phyloP scores from a whole-genome alignment of 2,888 invertebrate genomes.

The Xanthorhoe designata region DNA sequence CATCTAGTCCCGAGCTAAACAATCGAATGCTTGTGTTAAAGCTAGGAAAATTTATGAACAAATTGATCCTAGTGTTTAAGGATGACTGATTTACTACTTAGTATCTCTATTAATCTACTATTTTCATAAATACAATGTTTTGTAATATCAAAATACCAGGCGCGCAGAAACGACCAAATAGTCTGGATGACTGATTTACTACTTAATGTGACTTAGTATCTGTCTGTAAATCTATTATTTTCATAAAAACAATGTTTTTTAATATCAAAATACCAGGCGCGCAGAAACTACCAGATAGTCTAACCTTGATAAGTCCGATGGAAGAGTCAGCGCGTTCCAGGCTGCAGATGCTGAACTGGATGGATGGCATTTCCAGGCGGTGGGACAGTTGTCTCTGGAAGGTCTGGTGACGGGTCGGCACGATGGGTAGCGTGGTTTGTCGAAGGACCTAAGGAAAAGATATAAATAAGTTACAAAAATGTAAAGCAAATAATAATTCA shows the following conservation, averaged over 20 bases:
- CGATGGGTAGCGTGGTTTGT: slow-evolving; percentile 93
- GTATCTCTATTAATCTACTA: no score
- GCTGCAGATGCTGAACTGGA: slow-evolving; percentile 92
- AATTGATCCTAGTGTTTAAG: no score
- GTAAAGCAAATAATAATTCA: neutral
- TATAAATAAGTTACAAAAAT: neutral
- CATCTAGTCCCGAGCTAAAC: no score
- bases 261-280: neutral
- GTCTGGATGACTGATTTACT: no score
- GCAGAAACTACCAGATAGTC: slow-evolving; percentile 23
- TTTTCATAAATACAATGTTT: no score
- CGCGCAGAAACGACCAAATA: no score
- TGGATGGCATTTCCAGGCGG: slow-evolving; percentile 90
- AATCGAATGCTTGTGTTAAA: no score
- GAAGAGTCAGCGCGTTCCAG: slow-evolving; percentile 89
- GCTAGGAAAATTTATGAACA: no score
- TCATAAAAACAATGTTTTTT: neutral
- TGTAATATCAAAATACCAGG: no score
- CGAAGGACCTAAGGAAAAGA: slow-evolving; percentile 86
- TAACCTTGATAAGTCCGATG: slow-evolving; percentile 90
- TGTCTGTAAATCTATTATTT: no score
- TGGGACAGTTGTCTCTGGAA: slow-evolving; percentile 93
- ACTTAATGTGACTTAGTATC: no score
- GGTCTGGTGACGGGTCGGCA: slow-evolving; percentile 92
- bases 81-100: no score